Evolutionary conservation across 2,888 invertebrate genomes (phyloP).

Genomic region (Cosmorhoe ocellata): DNA sequence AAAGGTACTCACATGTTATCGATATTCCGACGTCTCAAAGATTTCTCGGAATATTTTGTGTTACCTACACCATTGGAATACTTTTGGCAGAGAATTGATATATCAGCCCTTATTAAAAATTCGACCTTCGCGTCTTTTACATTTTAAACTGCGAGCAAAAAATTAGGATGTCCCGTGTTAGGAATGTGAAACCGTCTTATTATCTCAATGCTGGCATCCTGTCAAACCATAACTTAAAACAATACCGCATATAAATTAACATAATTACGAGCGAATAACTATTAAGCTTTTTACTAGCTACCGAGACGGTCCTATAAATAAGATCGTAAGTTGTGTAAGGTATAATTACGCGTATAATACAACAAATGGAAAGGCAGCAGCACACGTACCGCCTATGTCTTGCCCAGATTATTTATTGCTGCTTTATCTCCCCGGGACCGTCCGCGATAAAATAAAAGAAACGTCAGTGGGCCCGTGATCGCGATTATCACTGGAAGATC

Average conservation of each 20-base stretch:
- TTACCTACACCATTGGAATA: slow-evolving; percentile 38
- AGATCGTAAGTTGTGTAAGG: slow-evolving; percentile 52
- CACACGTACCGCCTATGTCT: slow-evolving; percentile 67
- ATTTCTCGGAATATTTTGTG: slow-evolving; percentile 40
- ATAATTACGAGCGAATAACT: slow-evolving; percentile 60
- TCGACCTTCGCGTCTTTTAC: neutral
- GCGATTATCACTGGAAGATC: slow-evolving; percentile 76
- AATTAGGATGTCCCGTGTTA: slow-evolving; percentile 1
- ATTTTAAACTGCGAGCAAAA: neutral
- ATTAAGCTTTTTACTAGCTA: slow-evolving; percentile 56
- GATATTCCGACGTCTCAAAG: slow-evolving; percentile 46
- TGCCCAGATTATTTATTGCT: slow-evolving; percentile 74
- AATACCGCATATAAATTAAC: slow-evolving; percentile 49
- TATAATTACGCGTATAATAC: slow-evolving; percentile 75
- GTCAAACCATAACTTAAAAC: slow-evolving; percentile 29
- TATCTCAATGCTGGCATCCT: slow-evolving; percentile 12
- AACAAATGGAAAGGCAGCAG: slow-evolving; percentile 73
- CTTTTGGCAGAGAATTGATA: slow-evolving; percentile 20
- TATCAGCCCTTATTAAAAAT: neutral
- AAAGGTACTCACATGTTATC: slow-evolving; percentile 35
- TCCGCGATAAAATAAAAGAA: slow-evolving; percentile 79
- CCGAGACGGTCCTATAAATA: slow-evolving; percentile 46
- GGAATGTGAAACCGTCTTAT: slow-evolving; percentile 2
- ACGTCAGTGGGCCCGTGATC: slow-evolving; percentile 71
- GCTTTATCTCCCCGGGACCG: slow-evolving; percentile 73